Percentiles rank a stretch among this genome's conserved stretches.
Conservation (phyloP, 2,888 invertebrate genomes). For the Nectonema munidae region DNA sequence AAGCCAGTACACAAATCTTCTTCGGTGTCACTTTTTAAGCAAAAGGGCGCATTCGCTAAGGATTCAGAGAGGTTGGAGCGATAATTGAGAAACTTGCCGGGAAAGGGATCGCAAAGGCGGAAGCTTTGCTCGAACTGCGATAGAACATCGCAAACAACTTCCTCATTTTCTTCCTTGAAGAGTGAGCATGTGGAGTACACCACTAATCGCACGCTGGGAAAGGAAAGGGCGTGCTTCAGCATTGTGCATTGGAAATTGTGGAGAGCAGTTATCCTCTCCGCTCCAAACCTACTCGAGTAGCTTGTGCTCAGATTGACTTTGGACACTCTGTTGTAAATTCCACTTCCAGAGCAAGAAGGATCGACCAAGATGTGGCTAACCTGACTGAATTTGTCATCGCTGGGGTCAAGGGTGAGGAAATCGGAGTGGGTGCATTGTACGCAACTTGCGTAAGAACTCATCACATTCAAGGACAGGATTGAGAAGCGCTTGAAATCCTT, state of each 20-base stretch:
- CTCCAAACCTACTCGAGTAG: constrained; percentile 19
- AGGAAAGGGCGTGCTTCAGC: constrained; percentile 46
- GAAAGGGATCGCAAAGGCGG: too few relatives aligned
- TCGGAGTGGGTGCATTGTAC: constrained; percentile 37
- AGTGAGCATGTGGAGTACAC: constrained; percentile 87
- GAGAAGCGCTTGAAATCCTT: constrained; percentile 33
- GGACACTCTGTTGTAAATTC: too few relatives aligned
- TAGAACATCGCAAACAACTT: constrained; percentile 42
- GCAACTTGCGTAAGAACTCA: constrained; percentile 33
- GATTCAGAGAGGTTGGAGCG: too few relatives aligned
- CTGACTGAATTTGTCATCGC: constrained; percentile 25
- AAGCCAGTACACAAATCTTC: too few relatives aligned
- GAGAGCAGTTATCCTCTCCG: constrained; percentile 15
- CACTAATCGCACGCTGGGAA: constrained; percentile 46
- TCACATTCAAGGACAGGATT: constrained; percentile 33
- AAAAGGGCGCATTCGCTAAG: too few relatives aligned
- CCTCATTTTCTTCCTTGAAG: constrained; percentile 59
- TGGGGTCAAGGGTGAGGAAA: constrained; percentile 33
- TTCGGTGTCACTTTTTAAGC: too few relatives aligned
- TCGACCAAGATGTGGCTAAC: constrained; percentile 72
- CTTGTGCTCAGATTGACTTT: too few relatives aligned
- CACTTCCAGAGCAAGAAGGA: constrained; percentile 80
- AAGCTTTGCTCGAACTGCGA: not conserved
- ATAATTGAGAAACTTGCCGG: too few relatives aligned
- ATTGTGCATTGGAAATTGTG: constrained; percentile 39